Percentiles rank a stretch among this genome's conserved stretches.
These are phyloP conservation scores for Euzophera pinguis DNA, from an alignment of 2,888 invertebrate genomes.

Conservation along the genomic window DNA sequence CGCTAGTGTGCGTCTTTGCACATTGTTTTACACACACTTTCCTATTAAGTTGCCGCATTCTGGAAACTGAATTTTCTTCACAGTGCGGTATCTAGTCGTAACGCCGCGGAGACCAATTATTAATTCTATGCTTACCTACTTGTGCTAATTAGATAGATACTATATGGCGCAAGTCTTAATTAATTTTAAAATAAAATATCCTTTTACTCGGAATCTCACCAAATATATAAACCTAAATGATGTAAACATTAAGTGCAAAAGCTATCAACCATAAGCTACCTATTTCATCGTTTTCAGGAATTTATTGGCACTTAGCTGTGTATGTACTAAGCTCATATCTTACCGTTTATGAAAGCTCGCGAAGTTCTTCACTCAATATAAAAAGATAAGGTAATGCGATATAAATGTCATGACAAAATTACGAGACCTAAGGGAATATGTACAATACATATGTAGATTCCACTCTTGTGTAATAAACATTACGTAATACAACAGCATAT, in stretches of 20 bases:
- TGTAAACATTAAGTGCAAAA: background rate
- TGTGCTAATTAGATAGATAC: no score
- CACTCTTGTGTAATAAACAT: background rate
- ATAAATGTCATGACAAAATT: background rate
- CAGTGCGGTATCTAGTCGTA: no score
- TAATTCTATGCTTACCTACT: no score
- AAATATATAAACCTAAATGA: background rate
- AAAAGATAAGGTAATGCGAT: conserved; percentile 7
- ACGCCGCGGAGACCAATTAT: no score
- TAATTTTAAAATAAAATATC: no score
- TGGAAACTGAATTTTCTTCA: no score
- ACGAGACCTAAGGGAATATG: background rate
- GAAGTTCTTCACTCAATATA: background rate
- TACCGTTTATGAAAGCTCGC: background rate
- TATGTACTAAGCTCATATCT: background rate
- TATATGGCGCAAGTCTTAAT: no score
- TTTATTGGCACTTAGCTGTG: background rate
- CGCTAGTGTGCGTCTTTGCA: no score
- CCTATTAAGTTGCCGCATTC: no score
- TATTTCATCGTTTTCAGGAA: background rate
- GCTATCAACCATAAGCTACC: background rate
- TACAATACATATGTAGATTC: background rate
- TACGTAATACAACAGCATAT: no score
- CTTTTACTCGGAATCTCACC: no score
- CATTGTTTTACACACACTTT: no score